Percentiles rank a stretch among this genome's conserved stretches.
Conservation (phyloP, 2,797 vertebrate genomes). For the Loris lydekkerianus region DNA sequence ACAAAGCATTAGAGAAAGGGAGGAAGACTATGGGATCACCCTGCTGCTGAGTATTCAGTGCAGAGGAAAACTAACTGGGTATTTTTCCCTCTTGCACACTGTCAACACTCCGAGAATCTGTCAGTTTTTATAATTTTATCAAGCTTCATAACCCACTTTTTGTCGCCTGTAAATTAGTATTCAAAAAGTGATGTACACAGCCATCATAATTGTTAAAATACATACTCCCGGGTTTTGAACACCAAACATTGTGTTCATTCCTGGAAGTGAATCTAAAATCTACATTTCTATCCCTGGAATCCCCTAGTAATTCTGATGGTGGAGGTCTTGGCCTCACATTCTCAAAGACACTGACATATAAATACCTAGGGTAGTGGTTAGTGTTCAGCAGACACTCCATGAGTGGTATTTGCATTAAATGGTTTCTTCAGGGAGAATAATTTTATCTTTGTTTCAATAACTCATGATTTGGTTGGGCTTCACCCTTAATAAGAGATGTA, state of each 20-base stretch:
- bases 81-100: background rate
- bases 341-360: background rate
- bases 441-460: conserved; percentile 6
- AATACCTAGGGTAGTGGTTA: background rate
- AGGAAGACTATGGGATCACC: background rate
- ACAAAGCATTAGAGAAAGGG: background rate
- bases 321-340: background rate
- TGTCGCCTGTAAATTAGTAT: background rate
- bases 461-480: background rate
- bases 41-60: background rate
- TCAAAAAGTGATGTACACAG: background rate
- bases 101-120: background rate
- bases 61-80: background rate
- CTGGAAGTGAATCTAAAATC: background rate
- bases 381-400: background rate
- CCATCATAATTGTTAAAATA: background rate
- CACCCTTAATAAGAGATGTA: background rate
- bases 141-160: background rate
- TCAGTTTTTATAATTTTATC: background rate
- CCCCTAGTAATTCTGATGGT: background rate
- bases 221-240: background rate
- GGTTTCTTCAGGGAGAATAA: background rate
- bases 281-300: background rate
- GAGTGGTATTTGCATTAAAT: background rate
- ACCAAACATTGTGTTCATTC: background rate